A percentile compares a stretch with the other conserved stretches of the same genome.
Conservation (phyloP, 1,140 invertebrate genomes). For the Trinorchestia longiramus region DNA sequence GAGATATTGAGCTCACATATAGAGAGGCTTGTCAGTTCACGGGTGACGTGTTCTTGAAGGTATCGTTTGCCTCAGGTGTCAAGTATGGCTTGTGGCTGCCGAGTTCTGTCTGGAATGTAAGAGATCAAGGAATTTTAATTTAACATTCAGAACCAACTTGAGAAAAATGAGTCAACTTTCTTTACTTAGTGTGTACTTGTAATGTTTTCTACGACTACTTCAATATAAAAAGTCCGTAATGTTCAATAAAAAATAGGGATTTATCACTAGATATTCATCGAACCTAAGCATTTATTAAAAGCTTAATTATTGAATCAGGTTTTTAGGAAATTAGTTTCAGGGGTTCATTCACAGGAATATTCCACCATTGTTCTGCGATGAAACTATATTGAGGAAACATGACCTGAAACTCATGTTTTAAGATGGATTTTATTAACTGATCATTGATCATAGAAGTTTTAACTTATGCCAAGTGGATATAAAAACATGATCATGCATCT, state of each 20-base stretch:
- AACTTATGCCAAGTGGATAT: not conserved
- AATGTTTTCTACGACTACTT: not conserved
- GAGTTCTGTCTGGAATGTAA: not conserved
- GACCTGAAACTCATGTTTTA: not conserved
- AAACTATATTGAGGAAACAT: not conserved
- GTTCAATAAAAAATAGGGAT: not conserved
- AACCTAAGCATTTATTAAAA: not conserved
- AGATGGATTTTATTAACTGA: not conserved
- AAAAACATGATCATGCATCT: not conserved
- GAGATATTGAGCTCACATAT: not conserved
- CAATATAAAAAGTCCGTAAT: not conserved
- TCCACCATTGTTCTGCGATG: not conserved
- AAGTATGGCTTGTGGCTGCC: not conserved
- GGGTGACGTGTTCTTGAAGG: not conserved
- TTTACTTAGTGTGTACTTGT: not conserved
- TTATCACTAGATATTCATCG: not conserved
- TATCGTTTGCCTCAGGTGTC: not conserved
- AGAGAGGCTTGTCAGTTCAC: not conserved
- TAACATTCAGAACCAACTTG: not conserved
- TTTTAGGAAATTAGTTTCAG: not conserved
- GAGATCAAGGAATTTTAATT: not conserved
- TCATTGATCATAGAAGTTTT: not conserved
- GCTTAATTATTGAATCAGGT: not conserved
- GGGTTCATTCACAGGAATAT: not conserved
- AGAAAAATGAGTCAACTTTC: not conserved